phyloP scores from a whole-genome alignment of 1,140 invertebrate species.

The Apis florea region DNA sequence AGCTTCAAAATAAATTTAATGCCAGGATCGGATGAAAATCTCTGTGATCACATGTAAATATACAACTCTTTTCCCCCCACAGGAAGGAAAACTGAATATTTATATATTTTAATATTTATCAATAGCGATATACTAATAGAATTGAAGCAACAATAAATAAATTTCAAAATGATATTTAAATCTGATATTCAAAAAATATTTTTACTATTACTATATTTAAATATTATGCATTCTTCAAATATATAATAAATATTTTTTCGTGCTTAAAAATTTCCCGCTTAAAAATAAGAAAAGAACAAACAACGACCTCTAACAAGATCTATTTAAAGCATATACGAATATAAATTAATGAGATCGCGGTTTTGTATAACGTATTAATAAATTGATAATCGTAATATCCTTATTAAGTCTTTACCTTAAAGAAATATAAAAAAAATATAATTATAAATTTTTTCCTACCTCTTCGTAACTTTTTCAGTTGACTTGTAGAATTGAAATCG shows the following conservation, averaged over 20 bases:
- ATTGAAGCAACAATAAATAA: neutral
- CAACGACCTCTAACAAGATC: slow-evolving; percentile 52
- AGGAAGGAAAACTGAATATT: slow-evolving; percentile 24
- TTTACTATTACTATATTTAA: neutral
- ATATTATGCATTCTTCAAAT: neutral
- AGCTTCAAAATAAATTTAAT: slow-evolving; percentile 61
- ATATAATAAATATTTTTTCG: neutral
- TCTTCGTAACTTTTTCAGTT: slow-evolving; percentile 63
- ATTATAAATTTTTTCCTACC: slow-evolving; percentile 62
- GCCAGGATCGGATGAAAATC: slow-evolving; percentile 52
- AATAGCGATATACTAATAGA: neutral
- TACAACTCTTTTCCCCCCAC: slow-evolving; percentile 33
- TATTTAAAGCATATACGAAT: slow-evolving; percentile 47
- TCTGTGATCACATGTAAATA: slow-evolving; percentile 57
- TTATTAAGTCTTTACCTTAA: neutral
- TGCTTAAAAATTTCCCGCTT: slow-evolving; percentile 34
- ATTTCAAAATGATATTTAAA: neutral
- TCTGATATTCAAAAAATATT: neutral
- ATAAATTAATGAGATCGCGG: slow-evolving; percentile 23
- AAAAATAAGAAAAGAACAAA: slow-evolving; percentile 1
- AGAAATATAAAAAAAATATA: neutral
- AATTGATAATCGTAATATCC: neutral
- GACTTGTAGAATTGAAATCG: slow-evolving; percentile 36
- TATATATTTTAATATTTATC: slow-evolving; percentile 36
- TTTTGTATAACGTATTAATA: neutral